phyloP scores from a whole-genome alignment of 92 coral and sea anemone genomes.

The Zoanthus sansibaricus region DNA sequence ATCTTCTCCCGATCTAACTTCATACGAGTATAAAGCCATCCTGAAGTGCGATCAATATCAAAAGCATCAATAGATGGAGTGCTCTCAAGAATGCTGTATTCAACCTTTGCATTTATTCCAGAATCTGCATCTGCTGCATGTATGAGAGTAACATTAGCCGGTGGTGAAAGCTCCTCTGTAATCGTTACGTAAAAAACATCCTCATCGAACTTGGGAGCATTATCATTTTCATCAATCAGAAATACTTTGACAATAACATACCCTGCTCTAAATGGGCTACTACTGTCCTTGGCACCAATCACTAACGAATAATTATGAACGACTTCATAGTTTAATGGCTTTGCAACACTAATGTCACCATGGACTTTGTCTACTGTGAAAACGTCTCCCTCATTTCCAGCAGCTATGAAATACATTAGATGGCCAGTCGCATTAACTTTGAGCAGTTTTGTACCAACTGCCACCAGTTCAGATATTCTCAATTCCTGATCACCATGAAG shows the following conservation, averaged over 20 bases:
- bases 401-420: slow-evolving; percentile 79
- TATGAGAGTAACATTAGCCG: slow-evolving; percentile 66
- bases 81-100: slow-evolving; percentile 67
- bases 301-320: slow-evolving; percentile 73
- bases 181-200: slow-evolving; percentile 65
- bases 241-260: slow-evolving; percentile 62
- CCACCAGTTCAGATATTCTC: slow-evolving; percentile 75
- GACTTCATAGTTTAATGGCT: slow-evolving; percentile 77
- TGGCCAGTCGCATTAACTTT: slow-evolving; percentile 91
- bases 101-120: slow-evolving; percentile 74
- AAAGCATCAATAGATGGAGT: slow-evolving; percentile 64
- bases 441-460: slow-evolving; percentile 69
- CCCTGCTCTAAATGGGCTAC: slow-evolving; percentile 76
- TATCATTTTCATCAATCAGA: slow-evolving; percentile 87
- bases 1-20: slow-evolving; percentile 83
- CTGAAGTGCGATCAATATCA: slow-evolving; percentile 67
- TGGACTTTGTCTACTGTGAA: slow-evolving; percentile 77
- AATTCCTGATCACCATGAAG: slow-evolving; percentile 68
- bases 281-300: slow-evolving; percentile 86
- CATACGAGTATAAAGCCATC: slow-evolving; percentile 75
- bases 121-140: slow-evolving; percentile 88
- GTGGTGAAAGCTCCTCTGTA: slow-evolving; percentile 68
- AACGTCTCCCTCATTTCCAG: slow-evolving; percentile 78
- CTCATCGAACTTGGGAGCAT: slow-evolving; percentile 78
- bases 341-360: slow-evolving; percentile 72